A percentile compares a stretch with the other conserved stretches of the same genome.
Evolutionary conservation across 2,113 vertebrate genomes (phyloP).

Genomic region (Condylura cristata): DNA sequence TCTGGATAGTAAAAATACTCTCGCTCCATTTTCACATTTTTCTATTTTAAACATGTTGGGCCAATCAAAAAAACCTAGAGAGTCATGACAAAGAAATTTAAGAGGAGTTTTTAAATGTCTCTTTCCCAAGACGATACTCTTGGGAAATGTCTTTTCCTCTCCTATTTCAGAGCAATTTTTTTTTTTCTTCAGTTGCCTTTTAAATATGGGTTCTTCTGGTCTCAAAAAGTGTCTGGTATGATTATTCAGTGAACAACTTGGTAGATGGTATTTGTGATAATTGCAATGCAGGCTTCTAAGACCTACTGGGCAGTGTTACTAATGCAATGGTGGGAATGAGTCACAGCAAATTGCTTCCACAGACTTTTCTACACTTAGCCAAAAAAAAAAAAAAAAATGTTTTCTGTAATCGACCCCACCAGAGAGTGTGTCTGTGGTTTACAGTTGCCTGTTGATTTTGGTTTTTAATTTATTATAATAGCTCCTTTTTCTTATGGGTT

Average conservation of each 20-base stretch:
- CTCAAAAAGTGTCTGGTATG: neutral
- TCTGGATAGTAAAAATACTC: neutral
- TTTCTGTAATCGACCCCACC: neutral
- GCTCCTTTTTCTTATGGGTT: neutral
- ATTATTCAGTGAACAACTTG: neutral
- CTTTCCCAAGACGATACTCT: neutral
- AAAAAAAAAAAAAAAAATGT: neutral
- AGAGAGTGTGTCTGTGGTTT: too few species aligned
- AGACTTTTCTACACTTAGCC: neutral
- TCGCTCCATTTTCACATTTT: neutral
- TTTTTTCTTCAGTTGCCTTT: neutral
- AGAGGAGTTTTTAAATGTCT: neutral
- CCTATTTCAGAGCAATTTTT: neutral
- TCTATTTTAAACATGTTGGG: neutral
- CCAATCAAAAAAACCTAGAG: neutral
- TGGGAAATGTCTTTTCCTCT: neutral
- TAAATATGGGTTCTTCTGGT: neutral
- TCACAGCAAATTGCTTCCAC: neutral
- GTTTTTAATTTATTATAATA: too few species aligned
- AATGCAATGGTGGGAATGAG: neutral
- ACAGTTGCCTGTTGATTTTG: too few species aligned
- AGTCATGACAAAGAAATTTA: neutral
- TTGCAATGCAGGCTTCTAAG: neutral
- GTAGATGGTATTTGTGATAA: neutral
- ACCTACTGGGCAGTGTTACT: neutral